These are phyloP conservation scores for Macrostomum lignano DNA, from an alignment of 1,140 invertebrate species.

Conservation along the genomic window DNA sequence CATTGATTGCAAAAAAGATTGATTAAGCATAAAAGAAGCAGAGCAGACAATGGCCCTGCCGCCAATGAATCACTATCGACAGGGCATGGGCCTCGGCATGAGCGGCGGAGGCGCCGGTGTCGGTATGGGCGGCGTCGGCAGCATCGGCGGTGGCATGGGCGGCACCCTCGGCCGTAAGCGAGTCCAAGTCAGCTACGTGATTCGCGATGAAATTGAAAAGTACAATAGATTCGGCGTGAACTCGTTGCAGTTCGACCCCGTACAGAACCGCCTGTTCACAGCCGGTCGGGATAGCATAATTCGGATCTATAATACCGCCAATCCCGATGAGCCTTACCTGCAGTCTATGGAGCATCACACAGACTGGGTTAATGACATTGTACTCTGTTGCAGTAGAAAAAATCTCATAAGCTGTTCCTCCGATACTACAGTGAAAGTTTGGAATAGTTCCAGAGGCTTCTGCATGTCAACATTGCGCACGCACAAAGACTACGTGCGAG, in stretches of 20 bases:
- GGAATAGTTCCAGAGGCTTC: constrained; percentile 98
- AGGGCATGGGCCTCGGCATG: too few species aligned
- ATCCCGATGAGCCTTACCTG: constrained; percentile 44
- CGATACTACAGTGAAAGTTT: constrained; percentile 98
- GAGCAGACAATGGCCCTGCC: too few species aligned
- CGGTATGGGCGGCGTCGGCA: too few species aligned
- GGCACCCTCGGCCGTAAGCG: too few species aligned
- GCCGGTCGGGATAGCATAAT: constrained; percentile 94
- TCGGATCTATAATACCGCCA: constrained; percentile 54
- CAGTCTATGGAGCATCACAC: constrained; percentile 75
- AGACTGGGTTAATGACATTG: constrained; percentile 98
- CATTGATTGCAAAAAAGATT: too few species aligned
- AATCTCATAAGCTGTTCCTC: too few species aligned
- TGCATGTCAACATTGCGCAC: constrained; percentile 43
- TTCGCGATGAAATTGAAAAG: constrained; percentile 73
- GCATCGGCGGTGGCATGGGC: too few species aligned
- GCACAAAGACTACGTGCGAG: constrained; percentile 83
- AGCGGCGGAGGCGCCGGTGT: too few species aligned
- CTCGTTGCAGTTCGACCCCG: constrained; percentile 64
- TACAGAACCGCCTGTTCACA: constrained; percentile 60
- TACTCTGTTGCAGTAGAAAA: constrained; percentile 74
- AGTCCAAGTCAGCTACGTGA: constrained; percentile 70
- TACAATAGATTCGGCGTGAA: constrained; percentile 78
- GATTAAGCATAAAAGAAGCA: too few species aligned
- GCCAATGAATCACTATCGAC: too few species aligned